phyloP scores from a whole-genome alignment of 2,797 vertebrate species.

The Amblyopsis hoosieri region DNA sequence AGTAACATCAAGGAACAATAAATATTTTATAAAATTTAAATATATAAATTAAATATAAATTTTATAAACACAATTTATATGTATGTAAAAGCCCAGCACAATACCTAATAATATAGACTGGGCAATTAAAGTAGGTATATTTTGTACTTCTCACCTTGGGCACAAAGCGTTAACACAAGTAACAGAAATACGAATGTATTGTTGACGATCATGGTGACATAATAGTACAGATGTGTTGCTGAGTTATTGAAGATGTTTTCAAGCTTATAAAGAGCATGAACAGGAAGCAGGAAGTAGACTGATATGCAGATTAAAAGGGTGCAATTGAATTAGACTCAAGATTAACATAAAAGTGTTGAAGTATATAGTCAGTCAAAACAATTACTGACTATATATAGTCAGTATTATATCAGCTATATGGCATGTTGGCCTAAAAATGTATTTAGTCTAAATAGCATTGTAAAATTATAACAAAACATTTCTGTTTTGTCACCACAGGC shows the following conservation, averaged over 20 bases:
- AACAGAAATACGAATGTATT: conserved; percentile 13
- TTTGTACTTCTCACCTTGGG: conserved; percentile 28
- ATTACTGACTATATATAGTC: too few relatives aligned
- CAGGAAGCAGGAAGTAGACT: conserved; percentile 20
- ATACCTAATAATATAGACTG: too few relatives aligned
- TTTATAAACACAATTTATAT: neutral
- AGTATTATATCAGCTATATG: too few relatives aligned
- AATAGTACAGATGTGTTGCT: conserved; percentile 3
- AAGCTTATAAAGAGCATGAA: conserved; percentile 10
- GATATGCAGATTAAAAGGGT: neutral
- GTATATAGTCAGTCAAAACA: too few relatives aligned
- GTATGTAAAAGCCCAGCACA: neutral
- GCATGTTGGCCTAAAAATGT: neutral
- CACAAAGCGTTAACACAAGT: conserved; percentile 23
- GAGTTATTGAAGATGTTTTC: conserved; percentile 1
- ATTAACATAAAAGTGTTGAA: too few relatives aligned
- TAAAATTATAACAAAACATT: neutral
- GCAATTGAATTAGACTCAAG: too few relatives aligned
- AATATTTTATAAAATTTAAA: neutral
- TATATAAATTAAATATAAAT: too few relatives aligned
- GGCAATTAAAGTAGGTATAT: too few relatives aligned
- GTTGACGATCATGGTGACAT: conserved; percentile 39
- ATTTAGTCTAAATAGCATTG: neutral
- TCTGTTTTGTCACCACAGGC: conserved; percentile 14
- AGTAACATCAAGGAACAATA: neutral